Evolutionary conservation across 2,888 invertebrate species (phyloP), one percentile per base, ranked within the genome.

Genomic region (Tenthredo amoena): DNA sequence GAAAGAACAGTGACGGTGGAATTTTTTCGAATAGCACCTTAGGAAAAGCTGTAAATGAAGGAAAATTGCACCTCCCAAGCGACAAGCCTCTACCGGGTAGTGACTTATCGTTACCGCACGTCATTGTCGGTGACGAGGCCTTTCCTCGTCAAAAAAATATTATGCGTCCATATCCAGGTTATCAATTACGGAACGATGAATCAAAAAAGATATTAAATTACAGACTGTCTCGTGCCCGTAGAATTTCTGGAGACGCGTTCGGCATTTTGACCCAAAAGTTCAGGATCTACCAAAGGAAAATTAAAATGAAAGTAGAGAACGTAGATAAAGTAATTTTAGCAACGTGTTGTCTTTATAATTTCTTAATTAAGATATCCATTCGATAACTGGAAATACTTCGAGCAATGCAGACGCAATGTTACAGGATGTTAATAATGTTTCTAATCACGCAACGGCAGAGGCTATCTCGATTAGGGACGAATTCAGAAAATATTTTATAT

Each of bases 161-260:
- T 58, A 87, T 87, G 86, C 76, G 87, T 21, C 87, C 87, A 12
- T 87, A 84, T 86, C 85, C 87, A 83, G 72, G 86, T 21, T 65
- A 82, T 26, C 72, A 82, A 43, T 34, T 85, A 43, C 55, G 68
- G 72, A 26, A 65, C 50, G 76, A 85, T 55, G 68, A 86, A 58
- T 65, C 76, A 76, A 85, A 85, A 74, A 85, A 72, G 86, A 85
- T 77, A 15, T 87, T 85, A 71, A 40, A 72, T 72, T 72, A 72
- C 7, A 7, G 72, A 72, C 40, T 72, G 4, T 72, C 72, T 18
- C 34, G 72, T 1, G 72, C 72, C 0, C 21, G 72, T 7, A 31
- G 72, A 72, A 26, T 26, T 26, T 26, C 26, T 26, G 26, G 1
- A 26, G 1, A 26, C 1, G 26, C 26, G 26, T 26, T 26, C 26